Evolutionary conservation across 2,888 invertebrate species (phyloP).

Genomic region (Synergus gifuensis): DNA sequence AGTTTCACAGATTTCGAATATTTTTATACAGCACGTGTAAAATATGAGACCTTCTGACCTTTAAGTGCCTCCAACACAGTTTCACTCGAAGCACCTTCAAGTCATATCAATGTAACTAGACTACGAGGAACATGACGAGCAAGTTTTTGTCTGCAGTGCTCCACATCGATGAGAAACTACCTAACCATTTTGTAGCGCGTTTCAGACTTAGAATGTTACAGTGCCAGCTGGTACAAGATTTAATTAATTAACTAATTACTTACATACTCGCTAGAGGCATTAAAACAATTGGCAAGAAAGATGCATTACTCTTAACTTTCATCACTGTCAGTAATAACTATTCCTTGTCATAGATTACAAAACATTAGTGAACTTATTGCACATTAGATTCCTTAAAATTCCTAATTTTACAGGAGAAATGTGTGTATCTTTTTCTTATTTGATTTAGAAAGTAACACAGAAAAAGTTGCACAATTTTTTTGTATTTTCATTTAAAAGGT

Average conservation of each 20-base stretch:
- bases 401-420: too few species aligned
- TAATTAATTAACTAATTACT: slow-evolving; percentile 46
- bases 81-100: slow-evolving; percentile 44
- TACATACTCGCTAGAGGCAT: not conserved
- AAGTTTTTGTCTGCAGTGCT: slow-evolving; percentile 57
- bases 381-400: too few species aligned
- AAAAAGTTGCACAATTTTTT: too few species aligned
- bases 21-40: slow-evolving; percentile 16
- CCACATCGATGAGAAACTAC: slow-evolving; percentile 56
- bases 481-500: too few species aligned
- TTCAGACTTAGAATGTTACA: slow-evolving; percentile 48
- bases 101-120: slow-evolving; percentile 53
- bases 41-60: slow-evolving; percentile 47
- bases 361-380: too few species aligned
- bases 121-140: slow-evolving; percentile 55
- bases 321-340: not conserved
- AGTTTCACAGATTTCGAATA: not conserved
- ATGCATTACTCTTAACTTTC: not conserved
- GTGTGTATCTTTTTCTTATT: too few species aligned
- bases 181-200: slow-evolving; percentile 50
- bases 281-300: not conserved
- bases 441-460: too few species aligned
- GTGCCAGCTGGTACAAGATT: slow-evolving; percentile 47
- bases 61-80: slow-evolving; percentile 42
- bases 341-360: not conserved